Evolutionary conservation across 2,888 invertebrate species (phyloP), one percentile per base, ranked within the genome.

Genomic region (Archips xylosteana): DNA sequence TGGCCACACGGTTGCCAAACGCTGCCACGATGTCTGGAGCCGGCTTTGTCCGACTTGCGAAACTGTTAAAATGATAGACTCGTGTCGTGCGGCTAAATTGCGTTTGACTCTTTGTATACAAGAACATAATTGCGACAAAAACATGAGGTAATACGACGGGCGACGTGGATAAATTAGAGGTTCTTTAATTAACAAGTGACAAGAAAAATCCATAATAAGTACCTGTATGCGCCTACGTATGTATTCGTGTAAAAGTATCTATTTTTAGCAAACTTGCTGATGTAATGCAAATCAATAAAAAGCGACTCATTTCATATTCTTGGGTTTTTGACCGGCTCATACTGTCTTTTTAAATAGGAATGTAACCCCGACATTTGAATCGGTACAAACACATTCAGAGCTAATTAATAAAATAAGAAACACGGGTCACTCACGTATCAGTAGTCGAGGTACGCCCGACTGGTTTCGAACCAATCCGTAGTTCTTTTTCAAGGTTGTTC

Each of bases 1-100:
- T 49, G 9, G 63, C 73, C 69, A 51, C 68, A 49, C 68, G 36
- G 68, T 73, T 73, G 63, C 68, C 32, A 73, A 57, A 73, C 63
- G 32, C 64, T 49, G 57, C 63, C 59, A 39, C 63, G 54, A 59
- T 69, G 64, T 34, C 59, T 57, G 5, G n/a, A 23, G 47, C 15
- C 8, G 65, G 34, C 54, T 70, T 45, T 54, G 69, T 49, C 49
- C 51, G 47, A 34, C 47, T 73, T 73, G 69, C 69, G 73, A 69
- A 69, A 69, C 63, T 59, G 61, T 42, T 32, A 62, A 62, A 51
- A 72, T 68, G 34, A 47, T 62, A 62, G 39, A 42, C 34, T 62
- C 39, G 62, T 47, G 15, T 36, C n/a, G 54, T 61, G 57, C 47
- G 57, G 47, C 63, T 68, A 13, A 57, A 68, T 49, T 39, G 57